Conservation (phyloP, 2,888 invertebrate genomes). For the Parasteatoda lunata region DNA sequence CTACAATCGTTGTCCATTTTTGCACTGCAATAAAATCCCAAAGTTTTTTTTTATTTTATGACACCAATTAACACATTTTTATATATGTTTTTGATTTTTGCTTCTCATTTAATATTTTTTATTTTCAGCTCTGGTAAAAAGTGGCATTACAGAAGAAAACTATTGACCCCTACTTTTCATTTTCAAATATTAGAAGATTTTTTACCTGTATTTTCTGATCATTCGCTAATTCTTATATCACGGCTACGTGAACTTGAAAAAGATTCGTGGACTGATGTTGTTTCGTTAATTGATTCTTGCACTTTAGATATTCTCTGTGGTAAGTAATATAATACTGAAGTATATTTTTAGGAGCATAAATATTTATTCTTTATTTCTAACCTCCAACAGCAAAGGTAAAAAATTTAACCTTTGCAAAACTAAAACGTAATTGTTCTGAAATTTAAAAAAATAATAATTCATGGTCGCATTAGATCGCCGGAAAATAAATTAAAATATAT, state of each 20-base stretch:
- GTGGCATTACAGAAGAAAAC: conserved; percentile 82
- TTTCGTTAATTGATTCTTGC: conserved; percentile 75
- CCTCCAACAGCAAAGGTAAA: no score
- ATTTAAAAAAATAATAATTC: no score
- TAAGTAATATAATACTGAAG: conserved; percentile 21
- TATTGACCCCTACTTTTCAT: conserved; percentile 86
- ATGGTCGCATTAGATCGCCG: no score
- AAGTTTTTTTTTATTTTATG: no score
- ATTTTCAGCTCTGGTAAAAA: conserved; percentile 76
- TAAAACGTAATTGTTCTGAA: no score
- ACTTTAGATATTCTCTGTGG: conserved; percentile 77
- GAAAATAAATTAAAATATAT: no score
- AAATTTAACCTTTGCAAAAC: no score
- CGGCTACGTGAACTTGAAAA: conserved; percentile 75
- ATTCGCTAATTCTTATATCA: conserved; percentile 78
- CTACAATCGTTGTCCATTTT: no score
- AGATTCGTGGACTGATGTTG: conserved; percentile 74
- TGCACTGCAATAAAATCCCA: no score
- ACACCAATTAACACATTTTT: neutral
- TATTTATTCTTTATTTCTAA: no score
- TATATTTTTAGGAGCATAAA: no score
- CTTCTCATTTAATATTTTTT: neutral
- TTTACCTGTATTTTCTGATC: conserved; percentile 81
- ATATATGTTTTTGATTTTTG: neutral
- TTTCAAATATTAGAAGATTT: conserved; percentile 85